Conservation (phyloP, 2,797 vertebrate genomes). For the Todus mexicanus region DNA sequence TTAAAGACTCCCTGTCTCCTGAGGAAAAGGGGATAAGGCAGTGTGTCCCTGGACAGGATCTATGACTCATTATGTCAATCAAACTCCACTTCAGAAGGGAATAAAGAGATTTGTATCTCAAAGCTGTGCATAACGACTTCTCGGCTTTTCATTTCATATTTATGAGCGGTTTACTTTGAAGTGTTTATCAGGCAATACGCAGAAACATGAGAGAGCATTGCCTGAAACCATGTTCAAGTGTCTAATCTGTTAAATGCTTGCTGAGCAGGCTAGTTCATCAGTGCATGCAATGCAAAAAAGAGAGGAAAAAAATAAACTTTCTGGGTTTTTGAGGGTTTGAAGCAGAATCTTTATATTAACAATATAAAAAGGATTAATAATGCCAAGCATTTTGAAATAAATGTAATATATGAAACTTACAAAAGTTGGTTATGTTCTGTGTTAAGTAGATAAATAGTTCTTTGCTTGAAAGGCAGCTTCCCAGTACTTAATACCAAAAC, state of each 20-base stretch:
- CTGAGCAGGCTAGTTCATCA: constrained; percentile 79
- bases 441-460: constrained; percentile 54
- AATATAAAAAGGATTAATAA: constrained; percentile 77
- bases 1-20: constrained; percentile 81
- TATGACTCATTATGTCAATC: constrained; percentile 87
- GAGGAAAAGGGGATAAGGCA: constrained; percentile 81
- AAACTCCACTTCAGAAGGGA: constrained; percentile 83
- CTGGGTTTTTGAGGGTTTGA: constrained; percentile 72
- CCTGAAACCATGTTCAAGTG: constrained; percentile 80
- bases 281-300: constrained; percentile 76
- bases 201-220: constrained; percentile 82
- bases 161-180: constrained; percentile 86
- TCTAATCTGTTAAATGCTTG: constrained; percentile 83
- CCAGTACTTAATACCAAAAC: constrained; percentile 37
- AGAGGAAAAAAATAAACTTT: constrained; percentile 76
- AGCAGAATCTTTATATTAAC: constrained; percentile 75
- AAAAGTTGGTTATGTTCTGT: constrained; percentile 64
- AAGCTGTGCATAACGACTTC: constrained; percentile 82
- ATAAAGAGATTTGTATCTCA: constrained; percentile 87
- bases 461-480: constrained; percentile 50
- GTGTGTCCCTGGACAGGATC: constrained; percentile 81
- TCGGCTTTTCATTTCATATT: constrained; percentile 85
- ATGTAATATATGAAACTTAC: constrained; percentile 68
- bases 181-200: constrained; percentile 86
- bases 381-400: constrained; percentile 71